Evolutionary conservation across 1,140 invertebrate genomes (phyloP).

Genomic region (Tigriopus japonicus): DNA sequence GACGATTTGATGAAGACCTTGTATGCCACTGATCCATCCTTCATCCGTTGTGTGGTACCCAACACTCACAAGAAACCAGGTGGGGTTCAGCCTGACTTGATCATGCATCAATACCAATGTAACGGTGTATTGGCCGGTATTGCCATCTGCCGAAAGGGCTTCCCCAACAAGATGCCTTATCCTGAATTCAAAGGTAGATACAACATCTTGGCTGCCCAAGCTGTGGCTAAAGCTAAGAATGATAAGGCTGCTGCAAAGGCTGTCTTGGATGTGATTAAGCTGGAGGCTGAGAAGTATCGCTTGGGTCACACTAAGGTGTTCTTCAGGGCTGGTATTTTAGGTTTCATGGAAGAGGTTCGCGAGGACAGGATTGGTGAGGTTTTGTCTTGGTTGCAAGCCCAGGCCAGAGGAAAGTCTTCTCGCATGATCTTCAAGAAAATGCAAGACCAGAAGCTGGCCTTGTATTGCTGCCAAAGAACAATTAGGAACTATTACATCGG

Average conservation of each 20-base stretch:
- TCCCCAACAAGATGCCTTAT: conserved; percentile 31
- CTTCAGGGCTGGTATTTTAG: conserved; percentile 98
- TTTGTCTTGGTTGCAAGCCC: conserved; percentile 4
- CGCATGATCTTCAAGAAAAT: conserved; percentile 9
- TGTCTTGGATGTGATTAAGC: conserved; percentile 30
- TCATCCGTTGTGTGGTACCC: conserved; percentile 45
- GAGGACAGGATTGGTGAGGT: conserved; percentile 18
- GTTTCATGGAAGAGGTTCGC: conserved; percentile 94
- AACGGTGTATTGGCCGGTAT: conserved; percentile 42
- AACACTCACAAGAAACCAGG: conserved; percentile 37
- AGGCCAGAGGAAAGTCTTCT: conserved; percentile 8
- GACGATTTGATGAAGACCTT: conserved; percentile 34
- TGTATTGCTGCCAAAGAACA: conserved; percentile 11
- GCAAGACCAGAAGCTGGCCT: conserved; percentile 8
- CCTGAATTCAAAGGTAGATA: conserved; percentile 26
- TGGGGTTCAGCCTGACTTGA: conserved; percentile 26
- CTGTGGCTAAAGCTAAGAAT: conserved; percentile 27
- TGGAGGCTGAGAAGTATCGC: conserved; percentile 36
- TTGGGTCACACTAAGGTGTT: conserved; percentile 49
- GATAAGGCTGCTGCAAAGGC: conserved; percentile 35
- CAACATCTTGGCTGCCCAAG: conserved; percentile 36
- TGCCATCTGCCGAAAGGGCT: conserved; percentile 40
- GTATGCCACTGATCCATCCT: conserved; percentile 39
- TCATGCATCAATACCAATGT: conserved; percentile 36
- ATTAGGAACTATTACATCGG: conserved; percentile 4